phyloP scores from a whole-genome alignment of 2,888 invertebrate genomes.

The Caenorhabditis becei region DNA sequence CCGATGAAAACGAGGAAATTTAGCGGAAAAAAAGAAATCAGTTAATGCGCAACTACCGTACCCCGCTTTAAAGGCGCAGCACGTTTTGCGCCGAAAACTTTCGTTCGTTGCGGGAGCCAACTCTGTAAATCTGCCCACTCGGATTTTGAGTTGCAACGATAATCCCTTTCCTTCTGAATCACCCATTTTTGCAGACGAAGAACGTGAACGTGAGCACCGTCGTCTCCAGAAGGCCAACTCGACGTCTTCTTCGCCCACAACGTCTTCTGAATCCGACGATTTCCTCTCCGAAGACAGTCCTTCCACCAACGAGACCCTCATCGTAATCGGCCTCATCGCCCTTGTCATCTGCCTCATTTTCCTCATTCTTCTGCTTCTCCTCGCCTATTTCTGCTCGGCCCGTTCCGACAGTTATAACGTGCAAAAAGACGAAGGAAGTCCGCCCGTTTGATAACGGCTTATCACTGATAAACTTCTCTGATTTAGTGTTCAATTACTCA shows the following conservation, averaged over 20 bases:
- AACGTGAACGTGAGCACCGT: constrained; percentile 39
- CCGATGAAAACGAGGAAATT: no score
- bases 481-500: background rate
- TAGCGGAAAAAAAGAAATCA: no score
- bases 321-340: constrained; percentile 42
- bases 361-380: constrained; percentile 39
- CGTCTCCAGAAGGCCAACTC: background rate
- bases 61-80: no score
- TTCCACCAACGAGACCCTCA: constrained; percentile 34
- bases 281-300: constrained; percentile 16
- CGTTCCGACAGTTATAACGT: constrained; percentile 37
- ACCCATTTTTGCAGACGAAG: constrained; percentile 58
- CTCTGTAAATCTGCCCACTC: no score
- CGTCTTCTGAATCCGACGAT: constrained; percentile 24
- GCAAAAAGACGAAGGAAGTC: constrained; percentile 51
- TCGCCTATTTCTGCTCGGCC: constrained; percentile 48
- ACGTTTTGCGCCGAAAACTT: no score
- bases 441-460: constrained; percentile 23
- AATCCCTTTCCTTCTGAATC: no score
- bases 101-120: no score
- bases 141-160: no score
- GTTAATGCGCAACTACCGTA: no score
- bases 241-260: constrained; percentile 11
- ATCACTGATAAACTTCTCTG: constrained; percentile 9
- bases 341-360: constrained; percentile 45